Evolutionary conservation across 2,888 invertebrate species (phyloP), one percentile per base, ranked within the genome.

Genomic region (Aleiodes alternator): DNA sequence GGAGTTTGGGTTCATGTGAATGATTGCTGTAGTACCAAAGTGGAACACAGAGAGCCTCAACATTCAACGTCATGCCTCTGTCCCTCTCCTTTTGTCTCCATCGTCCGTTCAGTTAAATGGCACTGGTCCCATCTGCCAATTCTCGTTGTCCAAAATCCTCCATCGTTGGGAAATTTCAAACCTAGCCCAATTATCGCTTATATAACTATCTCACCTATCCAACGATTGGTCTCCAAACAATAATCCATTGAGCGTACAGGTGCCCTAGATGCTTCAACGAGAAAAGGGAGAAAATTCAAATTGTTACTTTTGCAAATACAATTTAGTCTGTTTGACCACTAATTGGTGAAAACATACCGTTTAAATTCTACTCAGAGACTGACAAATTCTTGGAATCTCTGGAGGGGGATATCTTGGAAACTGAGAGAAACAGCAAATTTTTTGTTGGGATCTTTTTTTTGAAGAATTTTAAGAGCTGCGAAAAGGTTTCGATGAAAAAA

Each of bases 201-300:
- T 55, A 75, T 59, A 51, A 68, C 73, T 51, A 38, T 64, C 61
- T 75, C 73, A 59, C 51, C 61, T 59, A 68, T 57, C 73, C 38
- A 38, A 38, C 71, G 78, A 78, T 81, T 78, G 78, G 76, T 73
- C 69, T 69, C 76, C 72, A 78, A 79, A 80, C 77, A 78, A 80
- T 75, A 76, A 76, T 56, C 76, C 69, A 75, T 78, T 74, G 75
- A 59, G 69, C 59, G 59, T 69, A 57, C 73, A 57, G 50, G 61
- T 61, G 69, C 68, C 74, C 55, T 73, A 75, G 50, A 8, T 38
- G 8, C 38, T 38, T 38, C 38, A 38, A 38, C 3, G 38, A 38
- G 6, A 8, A 38, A 8, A 8, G 1, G 38, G 38, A 38, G 38
- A 3, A 1, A 38, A 38, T 38, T 38, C 38, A 38, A 43, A 43